These are phyloP conservation scores for Hypothenemus hampei DNA, from an alignment of 1,140 invertebrate genomes.

Conservation along the genomic window DNA sequence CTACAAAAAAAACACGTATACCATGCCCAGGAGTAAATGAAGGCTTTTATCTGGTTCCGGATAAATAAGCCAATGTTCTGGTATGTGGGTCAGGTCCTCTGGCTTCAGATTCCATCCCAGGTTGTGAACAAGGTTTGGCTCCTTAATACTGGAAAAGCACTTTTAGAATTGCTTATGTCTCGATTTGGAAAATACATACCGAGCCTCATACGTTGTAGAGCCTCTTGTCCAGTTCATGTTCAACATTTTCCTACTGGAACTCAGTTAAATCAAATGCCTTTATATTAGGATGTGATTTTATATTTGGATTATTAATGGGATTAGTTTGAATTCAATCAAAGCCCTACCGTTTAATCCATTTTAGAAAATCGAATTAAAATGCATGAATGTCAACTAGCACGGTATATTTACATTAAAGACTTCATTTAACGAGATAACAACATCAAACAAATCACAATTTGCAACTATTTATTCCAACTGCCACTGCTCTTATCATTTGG, in stretches of 20 bases:
- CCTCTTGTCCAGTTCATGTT: constrained; percentile 28
- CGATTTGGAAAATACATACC: constrained; percentile 13
- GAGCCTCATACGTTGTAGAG: constrained; percentile 25
- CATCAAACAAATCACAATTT: too few relatives aligned
- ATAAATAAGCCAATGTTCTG: constrained; percentile 77
- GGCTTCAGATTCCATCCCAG: constrained; percentile 73
- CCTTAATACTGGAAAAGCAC: constrained; percentile 13
- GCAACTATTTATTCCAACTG: constrained; percentile 5
- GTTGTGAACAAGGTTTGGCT: constrained; percentile 14
- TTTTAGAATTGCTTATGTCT: neutral
- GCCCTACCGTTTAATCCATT: too few relatives aligned
- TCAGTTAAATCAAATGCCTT: too few relatives aligned
- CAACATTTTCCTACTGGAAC: constrained; percentile 26
- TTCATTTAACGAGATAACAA: too few relatives aligned
- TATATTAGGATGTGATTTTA: too few relatives aligned
- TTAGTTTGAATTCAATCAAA: too few relatives aligned
- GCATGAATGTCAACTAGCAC: too few relatives aligned
- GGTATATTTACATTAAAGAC: too few relatives aligned
- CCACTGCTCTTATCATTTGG: too few relatives aligned
- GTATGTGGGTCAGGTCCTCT: constrained; percentile 70
- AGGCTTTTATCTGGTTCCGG: constrained; percentile 74
- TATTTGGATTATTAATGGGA: too few relatives aligned
- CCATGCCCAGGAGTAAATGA: constrained; percentile 74
- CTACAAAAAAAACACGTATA: constrained; percentile 73
- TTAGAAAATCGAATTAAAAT: too few relatives aligned